Evolutionary conservation across 2,888 invertebrate genomes (phyloP).

Genomic region (Euproctis similis): DNA sequence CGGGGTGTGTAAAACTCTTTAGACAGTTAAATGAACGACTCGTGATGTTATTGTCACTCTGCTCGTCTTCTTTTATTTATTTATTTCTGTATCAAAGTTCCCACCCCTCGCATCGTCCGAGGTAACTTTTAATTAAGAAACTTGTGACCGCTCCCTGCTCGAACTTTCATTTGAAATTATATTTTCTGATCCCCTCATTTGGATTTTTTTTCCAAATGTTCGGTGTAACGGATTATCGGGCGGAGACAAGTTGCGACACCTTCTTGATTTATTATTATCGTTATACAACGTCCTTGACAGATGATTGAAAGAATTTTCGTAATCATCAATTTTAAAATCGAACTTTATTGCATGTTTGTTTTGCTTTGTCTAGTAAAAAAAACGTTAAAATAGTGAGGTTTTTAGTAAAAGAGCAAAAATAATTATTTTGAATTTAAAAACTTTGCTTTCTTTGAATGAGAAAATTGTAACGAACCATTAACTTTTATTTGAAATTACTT

Average conservation of each 20-base stretch:
- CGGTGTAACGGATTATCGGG: constrained; percentile 58
- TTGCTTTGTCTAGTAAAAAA: too few species aligned
- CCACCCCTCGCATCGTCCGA: constrained; percentile 62
- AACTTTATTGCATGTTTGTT: too few species aligned
- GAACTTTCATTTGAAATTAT: constrained; percentile 74
- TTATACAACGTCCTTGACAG: constrained; percentile 31
- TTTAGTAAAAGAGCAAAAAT: too few species aligned
- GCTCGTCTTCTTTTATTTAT: constrained; percentile 59
- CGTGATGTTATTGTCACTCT: constrained; percentile 53
- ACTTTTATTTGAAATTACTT: too few species aligned
- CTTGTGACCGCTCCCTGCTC: constrained; percentile 68
- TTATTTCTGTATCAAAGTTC: constrained; percentile 72
- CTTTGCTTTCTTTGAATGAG: too few species aligned
- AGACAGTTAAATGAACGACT: constrained; percentile 71
- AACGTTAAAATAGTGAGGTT: too few species aligned
- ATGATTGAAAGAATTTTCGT: constrained; percentile 43
- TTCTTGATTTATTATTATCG: constrained; percentile 60
- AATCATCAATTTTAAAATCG: constrained; percentile 3
- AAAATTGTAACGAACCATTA: too few species aligned
- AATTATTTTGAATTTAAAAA: too few species aligned
- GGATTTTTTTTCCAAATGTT: constrained; percentile 55
- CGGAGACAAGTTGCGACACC: constrained; percentile 57
- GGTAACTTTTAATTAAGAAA: constrained; percentile 78
- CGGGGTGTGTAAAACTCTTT: constrained; percentile 60
- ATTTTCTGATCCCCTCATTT: constrained; percentile 66